phyloP scores from a whole-genome alignment of 2,888 invertebrate genomes.

The Ichneumoninae sp. region DNA sequence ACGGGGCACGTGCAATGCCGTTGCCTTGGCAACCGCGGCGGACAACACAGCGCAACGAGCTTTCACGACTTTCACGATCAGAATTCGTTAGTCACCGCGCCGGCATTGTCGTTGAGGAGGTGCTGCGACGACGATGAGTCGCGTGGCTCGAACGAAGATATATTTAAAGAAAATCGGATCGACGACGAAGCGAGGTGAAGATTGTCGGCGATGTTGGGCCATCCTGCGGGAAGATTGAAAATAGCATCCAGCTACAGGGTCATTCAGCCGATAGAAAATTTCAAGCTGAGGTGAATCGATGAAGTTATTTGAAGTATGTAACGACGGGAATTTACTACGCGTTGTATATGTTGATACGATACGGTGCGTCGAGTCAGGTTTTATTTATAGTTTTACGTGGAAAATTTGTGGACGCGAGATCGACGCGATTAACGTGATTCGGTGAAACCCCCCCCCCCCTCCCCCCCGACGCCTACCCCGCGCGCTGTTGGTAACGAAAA shows the following conservation, averaged over 20 bases:
- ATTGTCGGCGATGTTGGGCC: slow-evolving; percentile 69
- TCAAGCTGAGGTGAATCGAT: slow-evolving; percentile 77
- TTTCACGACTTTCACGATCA: not conserved
- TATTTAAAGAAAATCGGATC: not conserved
- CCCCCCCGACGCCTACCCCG: no score
- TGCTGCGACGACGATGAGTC: slow-evolving; percentile 8
- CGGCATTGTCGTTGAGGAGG: not conserved
- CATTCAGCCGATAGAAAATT: slow-evolving; percentile 79
- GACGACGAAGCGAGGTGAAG: not conserved
- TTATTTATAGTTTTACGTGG: slow-evolving; percentile 22
- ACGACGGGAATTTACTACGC: slow-evolving; percentile 3
- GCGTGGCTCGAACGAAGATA: not conserved
- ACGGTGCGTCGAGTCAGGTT: not conserved
- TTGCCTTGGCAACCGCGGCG: slow-evolving; percentile 24
- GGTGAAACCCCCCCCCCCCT: no score
- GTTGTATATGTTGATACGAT: not conserved
- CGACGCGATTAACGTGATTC: not conserved
- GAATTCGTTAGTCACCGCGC: slow-evolving; percentile 23
- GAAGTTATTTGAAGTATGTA: slow-evolving; percentile 34
- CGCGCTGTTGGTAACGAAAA: no score
- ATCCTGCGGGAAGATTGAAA: slow-evolving; percentile 75
- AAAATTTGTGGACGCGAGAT: not conserved
- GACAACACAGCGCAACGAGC: not conserved
- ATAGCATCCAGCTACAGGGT: slow-evolving; percentile 80
- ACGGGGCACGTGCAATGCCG: slow-evolving; percentile 2